phyloP scores from a whole-genome alignment of 2,888 invertebrate species.

The Cepaea hortensis region DNA sequence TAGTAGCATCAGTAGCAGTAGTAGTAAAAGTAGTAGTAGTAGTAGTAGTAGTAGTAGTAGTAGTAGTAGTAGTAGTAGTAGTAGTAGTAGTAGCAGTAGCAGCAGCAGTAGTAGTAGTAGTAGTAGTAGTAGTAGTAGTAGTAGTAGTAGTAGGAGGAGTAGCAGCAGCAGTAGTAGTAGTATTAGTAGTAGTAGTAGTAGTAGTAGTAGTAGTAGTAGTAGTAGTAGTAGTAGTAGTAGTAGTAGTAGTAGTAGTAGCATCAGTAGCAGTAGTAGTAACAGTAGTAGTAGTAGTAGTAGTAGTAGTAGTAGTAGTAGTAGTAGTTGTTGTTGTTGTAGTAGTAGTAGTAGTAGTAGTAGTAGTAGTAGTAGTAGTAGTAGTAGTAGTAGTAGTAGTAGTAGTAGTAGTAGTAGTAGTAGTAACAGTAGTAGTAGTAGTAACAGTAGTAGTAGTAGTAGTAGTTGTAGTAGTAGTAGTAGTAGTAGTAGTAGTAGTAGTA shows the following conservation, averaged over 20 bases:
- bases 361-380: neutral
- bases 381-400: conserved; percentile 28
- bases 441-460: conserved; percentile 46
- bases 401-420: conserved; percentile 32
- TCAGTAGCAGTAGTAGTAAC: too few species aligned
- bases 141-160: conserved; percentile 32
- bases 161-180: neutral
- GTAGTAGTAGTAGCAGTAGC: conserved; percentile 35
- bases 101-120: conserved; percentile 4
- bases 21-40: neutral
- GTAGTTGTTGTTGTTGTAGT: neutral
- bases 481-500: conserved; percentile 49
- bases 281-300: too few species aligned
- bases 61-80: too few species aligned
- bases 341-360: conserved; percentile 1
- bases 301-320: too few species aligned
- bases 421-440: conserved; percentile 32
- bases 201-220: too few species aligned
- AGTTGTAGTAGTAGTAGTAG: conserved; percentile 48
- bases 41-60: neutral
- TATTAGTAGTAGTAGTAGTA: too few species aligned
- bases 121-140: neutral
- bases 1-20: too few species aligned
- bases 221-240: too few species aligned
- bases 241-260: too few species aligned